Conservation (phyloP, 2,113 vertebrate species). For the Phoxinus phoxinus region DNA sequence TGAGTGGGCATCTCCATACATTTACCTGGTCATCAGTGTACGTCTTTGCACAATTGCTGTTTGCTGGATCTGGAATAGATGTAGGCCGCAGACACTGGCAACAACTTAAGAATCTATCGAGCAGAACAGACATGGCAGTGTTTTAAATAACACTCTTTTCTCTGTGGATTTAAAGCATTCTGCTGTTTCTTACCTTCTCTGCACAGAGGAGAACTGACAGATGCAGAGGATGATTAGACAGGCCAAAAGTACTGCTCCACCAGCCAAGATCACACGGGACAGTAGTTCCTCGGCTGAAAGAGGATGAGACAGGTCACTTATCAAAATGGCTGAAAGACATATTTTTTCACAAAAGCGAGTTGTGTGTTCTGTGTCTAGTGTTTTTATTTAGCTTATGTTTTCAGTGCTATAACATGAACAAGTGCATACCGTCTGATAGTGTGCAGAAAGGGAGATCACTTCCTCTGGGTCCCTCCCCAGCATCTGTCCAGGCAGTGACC, state of each 20-base stretch:
- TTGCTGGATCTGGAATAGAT: slow-evolving; percentile 78
- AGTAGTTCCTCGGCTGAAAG: slow-evolving; percentile 38
- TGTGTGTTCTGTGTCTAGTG: too few species aligned
- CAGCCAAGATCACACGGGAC: slow-evolving; percentile 11
- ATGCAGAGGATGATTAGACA: slow-evolving; percentile 51
- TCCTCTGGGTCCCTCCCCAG: slow-evolving; percentile 66
- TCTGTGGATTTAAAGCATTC: neutral
- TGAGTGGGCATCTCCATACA: neutral
- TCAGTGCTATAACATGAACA: neutral
- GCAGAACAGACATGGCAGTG: neutral
- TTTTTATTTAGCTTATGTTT: neutral
- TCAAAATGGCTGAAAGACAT: neutral
- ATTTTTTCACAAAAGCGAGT: neutral
- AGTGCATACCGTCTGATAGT: slow-evolving; percentile 56
- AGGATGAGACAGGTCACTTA: neutral
- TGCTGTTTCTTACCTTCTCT: slow-evolving; percentile 65
- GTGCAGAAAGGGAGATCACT: slow-evolving; percentile 57
- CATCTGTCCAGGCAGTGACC: slow-evolving; percentile 70
- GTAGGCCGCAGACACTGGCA: slow-evolving; percentile 65
- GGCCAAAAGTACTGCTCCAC: neutral
- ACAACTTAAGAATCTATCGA: slow-evolving; percentile 59
- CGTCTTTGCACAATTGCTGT: slow-evolving; percentile 81
- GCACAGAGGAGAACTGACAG: slow-evolving; percentile 61
- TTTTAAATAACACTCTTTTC: neutral
- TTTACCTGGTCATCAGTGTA: slow-evolving; percentile 68